These are phyloP conservation scores for Philhelius pedissequus DNA, from an alignment of 2,888 invertebrate species.

Conservation along the genomic window DNA sequence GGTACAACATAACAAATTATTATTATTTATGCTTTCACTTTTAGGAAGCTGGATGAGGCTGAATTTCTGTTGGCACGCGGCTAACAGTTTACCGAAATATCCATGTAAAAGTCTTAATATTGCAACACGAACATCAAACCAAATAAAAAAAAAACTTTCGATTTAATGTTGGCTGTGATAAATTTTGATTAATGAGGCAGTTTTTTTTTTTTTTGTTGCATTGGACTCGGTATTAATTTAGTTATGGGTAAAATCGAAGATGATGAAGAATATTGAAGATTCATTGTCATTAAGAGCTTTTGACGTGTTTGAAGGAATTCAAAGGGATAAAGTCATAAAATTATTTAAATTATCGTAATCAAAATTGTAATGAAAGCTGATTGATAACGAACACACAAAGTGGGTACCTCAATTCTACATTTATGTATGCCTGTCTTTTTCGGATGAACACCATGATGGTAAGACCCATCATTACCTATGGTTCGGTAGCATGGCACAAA, in stretches of 20 bases:
- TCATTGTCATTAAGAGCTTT: no score
- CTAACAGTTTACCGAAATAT: neutral
- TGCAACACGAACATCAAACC: neutral
- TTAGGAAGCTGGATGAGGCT: slow-evolving; percentile 6
- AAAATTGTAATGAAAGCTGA: no score
- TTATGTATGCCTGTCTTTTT: no score
- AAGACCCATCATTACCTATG: no score
- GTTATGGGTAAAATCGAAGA: slow-evolving; percentile 3
- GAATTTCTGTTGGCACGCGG: neutral
- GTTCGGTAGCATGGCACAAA: no score
- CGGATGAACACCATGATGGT: no score
- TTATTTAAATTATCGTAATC: no score
- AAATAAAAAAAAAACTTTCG: slow-evolving; percentile 9
- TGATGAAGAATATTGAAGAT: neutral
- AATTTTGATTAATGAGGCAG: slow-evolving; percentile 17
- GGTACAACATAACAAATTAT: slow-evolving; percentile 5
- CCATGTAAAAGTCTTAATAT: neutral
- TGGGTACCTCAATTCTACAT: no score
- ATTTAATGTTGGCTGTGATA: neutral
- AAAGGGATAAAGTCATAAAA: no score
- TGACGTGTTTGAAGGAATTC: no score
- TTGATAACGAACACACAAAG: no score
- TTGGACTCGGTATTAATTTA: neutral
- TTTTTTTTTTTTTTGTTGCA: neutral
- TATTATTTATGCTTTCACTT: slow-evolving; percentile 52